Conservation (phyloP, 2,888 invertebrate species). For the Steinernema hermaphroditum region DNA sequence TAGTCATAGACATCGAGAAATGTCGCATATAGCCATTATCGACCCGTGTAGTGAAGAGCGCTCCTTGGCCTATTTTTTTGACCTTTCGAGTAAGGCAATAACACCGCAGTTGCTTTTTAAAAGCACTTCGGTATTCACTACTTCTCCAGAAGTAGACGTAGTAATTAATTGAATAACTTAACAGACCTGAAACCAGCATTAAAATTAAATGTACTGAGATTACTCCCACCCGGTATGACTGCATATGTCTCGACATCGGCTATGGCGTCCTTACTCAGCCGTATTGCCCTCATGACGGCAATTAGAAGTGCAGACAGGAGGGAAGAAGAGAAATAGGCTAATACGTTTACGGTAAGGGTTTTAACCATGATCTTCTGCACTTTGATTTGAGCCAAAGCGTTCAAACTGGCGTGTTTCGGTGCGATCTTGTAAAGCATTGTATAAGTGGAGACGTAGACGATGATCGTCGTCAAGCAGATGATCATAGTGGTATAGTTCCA, state of each 20-base stretch:
- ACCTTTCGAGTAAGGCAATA: too few relatives aligned
- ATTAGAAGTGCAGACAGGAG: slow-evolving; percentile 39
- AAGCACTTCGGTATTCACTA: slow-evolving; percentile 44
- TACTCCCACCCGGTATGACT: slow-evolving; percentile 41
- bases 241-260: slow-evolving; percentile 42
- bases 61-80: too few relatives aligned
- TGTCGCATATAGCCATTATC: too few relatives aligned
- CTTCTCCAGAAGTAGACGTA: slow-evolving; percentile 51
- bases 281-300: slow-evolving; percentile 36
- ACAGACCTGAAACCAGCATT: slow-evolving; percentile 36
- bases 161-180: slow-evolving; percentile 49
- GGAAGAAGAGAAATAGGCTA: slow-evolving; percentile 32
- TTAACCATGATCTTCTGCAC: slow-evolving; percentile 40
- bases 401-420: not conserved
- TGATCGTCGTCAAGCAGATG: not conserved
- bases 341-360: slow-evolving; percentile 41
- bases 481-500: not conserved
- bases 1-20: too few relatives aligned
- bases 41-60: too few relatives aligned
- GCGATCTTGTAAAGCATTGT: slow-evolving; percentile 1
- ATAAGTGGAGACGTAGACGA: not conserved
- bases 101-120: slow-evolving; percentile 42
- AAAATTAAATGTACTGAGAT: not conserved
- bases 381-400: not conserved
- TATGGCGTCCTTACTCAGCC: slow-evolving; percentile 37